Percentiles rank a stretch among this genome's conserved stretches.
Evolutionary conservation across 1,140 invertebrate species (phyloP).

Genomic region (Bathynomus jamesi): DNA sequence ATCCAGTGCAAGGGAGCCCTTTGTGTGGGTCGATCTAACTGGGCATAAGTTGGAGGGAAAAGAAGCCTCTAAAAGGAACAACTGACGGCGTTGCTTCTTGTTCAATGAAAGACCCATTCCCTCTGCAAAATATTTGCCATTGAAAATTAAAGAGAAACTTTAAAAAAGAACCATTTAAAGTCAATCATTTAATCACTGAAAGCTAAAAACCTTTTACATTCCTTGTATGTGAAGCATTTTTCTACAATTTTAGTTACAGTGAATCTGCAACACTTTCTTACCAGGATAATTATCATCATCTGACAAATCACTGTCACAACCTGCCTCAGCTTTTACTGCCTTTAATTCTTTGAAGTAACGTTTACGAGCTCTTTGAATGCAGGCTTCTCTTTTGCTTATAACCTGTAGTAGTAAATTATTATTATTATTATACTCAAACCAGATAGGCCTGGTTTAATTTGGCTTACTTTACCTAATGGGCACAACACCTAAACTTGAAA

Average conservation of each 20-base stretch:
- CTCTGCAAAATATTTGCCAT: constrained; percentile 47
- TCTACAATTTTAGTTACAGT: too few relatives aligned
- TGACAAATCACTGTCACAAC: constrained; percentile 57
- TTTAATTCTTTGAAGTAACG: constrained; percentile 51
- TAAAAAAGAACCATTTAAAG: background rate
- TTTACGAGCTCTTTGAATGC: constrained; percentile 43
- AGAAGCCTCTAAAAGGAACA: constrained; percentile 43
- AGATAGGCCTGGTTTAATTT: too few relatives aligned
- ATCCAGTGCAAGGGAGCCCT: constrained; percentile 45
- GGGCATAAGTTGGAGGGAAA: constrained; percentile 49
- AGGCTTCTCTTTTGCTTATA: background rate
- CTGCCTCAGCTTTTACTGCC: constrained; percentile 51
- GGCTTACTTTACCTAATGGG: too few relatives aligned
- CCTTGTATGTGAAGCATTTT: too few relatives aligned
- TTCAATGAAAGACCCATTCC: constrained; percentile 48
- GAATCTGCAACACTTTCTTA: too few relatives aligned
- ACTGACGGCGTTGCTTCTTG: constrained; percentile 48
- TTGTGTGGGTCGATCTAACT: constrained; percentile 46
- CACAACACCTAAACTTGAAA: too few relatives aligned
- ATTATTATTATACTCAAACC: constrained; percentile 18
- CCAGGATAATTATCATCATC: constrained; percentile 60
- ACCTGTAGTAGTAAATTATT: too few relatives aligned
- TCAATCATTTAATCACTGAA: too few relatives aligned
- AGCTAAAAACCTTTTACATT: too few relatives aligned
- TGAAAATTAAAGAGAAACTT: constrained; percentile 13